phyloP scores from a whole-genome alignment of 2,113 vertebrate genomes.

The Pelvicachromis taeniatus region DNA sequence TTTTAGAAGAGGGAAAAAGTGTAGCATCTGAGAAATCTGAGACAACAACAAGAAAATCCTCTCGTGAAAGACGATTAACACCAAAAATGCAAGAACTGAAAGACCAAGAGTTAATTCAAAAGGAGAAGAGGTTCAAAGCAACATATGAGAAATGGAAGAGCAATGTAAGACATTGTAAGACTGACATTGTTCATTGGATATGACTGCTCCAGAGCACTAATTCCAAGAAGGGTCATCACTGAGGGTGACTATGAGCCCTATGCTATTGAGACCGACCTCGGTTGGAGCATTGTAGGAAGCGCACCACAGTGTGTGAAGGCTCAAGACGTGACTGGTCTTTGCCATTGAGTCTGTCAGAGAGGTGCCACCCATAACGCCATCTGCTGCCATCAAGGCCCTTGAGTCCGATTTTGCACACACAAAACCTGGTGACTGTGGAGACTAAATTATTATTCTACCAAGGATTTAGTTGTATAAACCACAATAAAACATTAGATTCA shows the following conservation, averaged over 20 bases:
- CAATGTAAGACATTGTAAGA: background rate
- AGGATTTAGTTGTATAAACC: too few species aligned
- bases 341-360: background rate
- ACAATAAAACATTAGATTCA: too few species aligned
- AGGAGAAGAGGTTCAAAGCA: background rate
- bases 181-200: too few species aligned
- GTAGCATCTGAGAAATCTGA: too few species aligned
- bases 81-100: background rate
- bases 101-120: background rate
- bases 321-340: background rate
- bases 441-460: too few species aligned
- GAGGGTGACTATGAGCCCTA: background rate
- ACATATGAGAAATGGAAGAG: background rate
- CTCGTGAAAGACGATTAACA: background rate
- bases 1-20: too few species aligned
- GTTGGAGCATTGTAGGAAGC: background rate
- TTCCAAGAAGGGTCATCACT: too few species aligned
- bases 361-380: background rate
- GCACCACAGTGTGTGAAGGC: rapidly evolving
- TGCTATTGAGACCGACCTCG: background rate
- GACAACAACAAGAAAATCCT: background rate
- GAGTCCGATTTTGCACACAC: background rate
- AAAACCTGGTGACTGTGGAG: background rate
- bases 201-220: too few species aligned
- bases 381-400: background rate